Evolutionary conservation across 2,113 vertebrate genomes (phyloP).

Genomic region (Caranx ignobilis): DNA sequence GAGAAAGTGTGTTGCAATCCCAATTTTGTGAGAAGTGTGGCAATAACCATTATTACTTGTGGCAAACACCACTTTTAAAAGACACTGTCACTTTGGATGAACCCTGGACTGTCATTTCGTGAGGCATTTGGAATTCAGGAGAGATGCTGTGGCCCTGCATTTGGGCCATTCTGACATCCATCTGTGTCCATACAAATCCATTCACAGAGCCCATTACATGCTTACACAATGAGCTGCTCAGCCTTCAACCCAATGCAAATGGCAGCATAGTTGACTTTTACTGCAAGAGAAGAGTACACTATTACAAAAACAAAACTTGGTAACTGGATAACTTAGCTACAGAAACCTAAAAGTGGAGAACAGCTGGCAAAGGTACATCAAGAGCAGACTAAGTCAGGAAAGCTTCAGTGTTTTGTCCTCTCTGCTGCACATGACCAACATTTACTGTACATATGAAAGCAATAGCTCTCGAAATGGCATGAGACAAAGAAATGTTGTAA

Average conservation of each 20-base stretch:
- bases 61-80: slow-evolving; percentile 14
- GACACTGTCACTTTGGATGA: slow-evolving; percentile 12
- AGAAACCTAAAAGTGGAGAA: slow-evolving; percentile 9
- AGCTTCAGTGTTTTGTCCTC: not conserved
- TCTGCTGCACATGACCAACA: not conserved
- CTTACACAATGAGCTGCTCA: slow-evolving; percentile 36
- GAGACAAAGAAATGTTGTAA: not conserved
- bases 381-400: not conserved
- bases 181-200: slow-evolving; percentile 21
- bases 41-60: not conserved
- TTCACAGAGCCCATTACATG: slow-evolving; percentile 42
- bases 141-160: slow-evolving; percentile 23
- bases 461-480: not conserved
- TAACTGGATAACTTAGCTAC: slow-evolving; percentile 1
- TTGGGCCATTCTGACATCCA: slow-evolving; percentile 34
- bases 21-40: not conserved
- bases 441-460: slow-evolving; percentile 22
- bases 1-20: not conserved
- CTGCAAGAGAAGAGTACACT: slow-evolving; percentile 21
- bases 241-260: slow-evolving; percentile 29
- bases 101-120: slow-evolving; percentile 19
- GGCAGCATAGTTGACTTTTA: slow-evolving; percentile 21
- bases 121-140: not conserved
- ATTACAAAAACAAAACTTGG: slow-evolving; percentile 1
- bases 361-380: slow-evolving; percentile 9